Base-by-base conservation (phyloP, 2,888 invertebrate genomes). In the Mechanitis messenoides region DNA sequence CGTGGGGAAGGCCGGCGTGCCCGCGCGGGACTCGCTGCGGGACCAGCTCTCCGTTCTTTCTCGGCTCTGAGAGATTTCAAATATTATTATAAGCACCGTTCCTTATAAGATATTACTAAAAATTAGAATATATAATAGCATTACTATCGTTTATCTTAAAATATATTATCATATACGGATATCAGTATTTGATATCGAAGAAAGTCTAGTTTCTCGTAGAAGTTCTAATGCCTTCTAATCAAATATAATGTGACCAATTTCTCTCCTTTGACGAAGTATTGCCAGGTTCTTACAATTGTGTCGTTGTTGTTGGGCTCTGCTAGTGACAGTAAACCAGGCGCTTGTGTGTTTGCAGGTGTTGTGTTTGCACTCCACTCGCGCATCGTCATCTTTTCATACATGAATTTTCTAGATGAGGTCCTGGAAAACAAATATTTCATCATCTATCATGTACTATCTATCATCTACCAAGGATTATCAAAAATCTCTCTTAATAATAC, bases 1-100 rank as follows among this genome's bases (percentile, higher is more conserved):
- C 60, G 97, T 96, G 64, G 98, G 98, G 91, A 98, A 98, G 60
- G 96, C 95, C 53, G 98, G 98, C 33, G 98, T 98, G 80, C 96
- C 96, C 35, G 97, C 96, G 64, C 96, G 92, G 55, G 93, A 92
- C 72, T 90, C 82, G 61, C 92, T 85, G 67, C 93, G 91, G 91
- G 93, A 94, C 79, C 94, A 93, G 73, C 93, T 93, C 71, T 92
- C 92, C 28, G 93, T 92, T 68, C 95, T 94, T 72, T 93, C 92
- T 56, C 93, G 92, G 70, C 68, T 73, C 80, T 80, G 59, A 70
- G 63, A 31, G 9, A 50, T 9, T 50, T 9, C 6, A 11, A 20
- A 53, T 50, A 38, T 31, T n/a, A 3, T 6, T 45, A 33, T 7
- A 7, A 58, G 11, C 46, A 5, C 12, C 1, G n/a, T 9, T 46